Conservation (phyloP, 1,140 invertebrate genomes). For the Ephestia elutella region DNA sequence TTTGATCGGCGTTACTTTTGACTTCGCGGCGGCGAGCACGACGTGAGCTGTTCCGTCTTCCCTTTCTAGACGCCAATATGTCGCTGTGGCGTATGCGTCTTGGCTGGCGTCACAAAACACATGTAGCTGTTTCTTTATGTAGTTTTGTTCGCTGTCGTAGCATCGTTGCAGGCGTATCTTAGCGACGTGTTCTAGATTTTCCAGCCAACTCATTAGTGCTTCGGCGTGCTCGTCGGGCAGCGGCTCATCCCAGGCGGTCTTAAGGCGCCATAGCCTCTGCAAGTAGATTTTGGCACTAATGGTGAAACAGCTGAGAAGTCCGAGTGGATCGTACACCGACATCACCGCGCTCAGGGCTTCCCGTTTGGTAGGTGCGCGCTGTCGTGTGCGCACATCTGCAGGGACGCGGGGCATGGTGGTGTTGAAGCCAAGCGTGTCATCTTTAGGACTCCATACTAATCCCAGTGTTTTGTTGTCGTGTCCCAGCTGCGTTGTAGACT, state of each 20-base stretch:
- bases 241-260: constrained; percentile 38
- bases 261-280: constrained; percentile 44
- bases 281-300: constrained; percentile 15
- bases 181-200: neutral
- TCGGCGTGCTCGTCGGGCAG: neutral
- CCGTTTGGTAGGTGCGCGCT: constrained; percentile 27
- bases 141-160: neutral
- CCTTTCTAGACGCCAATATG: constrained; percentile 24
- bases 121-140: constrained; percentile 29
- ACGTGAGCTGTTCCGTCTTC: constrained; percentile 8
- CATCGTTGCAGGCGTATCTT: neutral
- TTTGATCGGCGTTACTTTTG: constrained; percentile 30
- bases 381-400: neutral
- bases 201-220: neutral
- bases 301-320: constrained; percentile 13
- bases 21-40: constrained; percentile 19
- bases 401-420: constrained; percentile 2
- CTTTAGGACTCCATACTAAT: constrained; percentile 9
- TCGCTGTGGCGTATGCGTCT: constrained; percentile 30
- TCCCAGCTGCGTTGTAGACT: neutral
- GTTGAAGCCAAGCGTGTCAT: constrained; percentile 11
- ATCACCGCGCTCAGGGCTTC: constrained; percentile 29
- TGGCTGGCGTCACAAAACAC: constrained; percentile 47
- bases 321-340: constrained; percentile 36
- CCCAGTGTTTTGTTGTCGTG: neutral